Evolutionary conservation across 2,888 invertebrate genomes (phyloP), one percentile per base, ranked within the genome.

Genomic region (Blera fallax): DNA sequence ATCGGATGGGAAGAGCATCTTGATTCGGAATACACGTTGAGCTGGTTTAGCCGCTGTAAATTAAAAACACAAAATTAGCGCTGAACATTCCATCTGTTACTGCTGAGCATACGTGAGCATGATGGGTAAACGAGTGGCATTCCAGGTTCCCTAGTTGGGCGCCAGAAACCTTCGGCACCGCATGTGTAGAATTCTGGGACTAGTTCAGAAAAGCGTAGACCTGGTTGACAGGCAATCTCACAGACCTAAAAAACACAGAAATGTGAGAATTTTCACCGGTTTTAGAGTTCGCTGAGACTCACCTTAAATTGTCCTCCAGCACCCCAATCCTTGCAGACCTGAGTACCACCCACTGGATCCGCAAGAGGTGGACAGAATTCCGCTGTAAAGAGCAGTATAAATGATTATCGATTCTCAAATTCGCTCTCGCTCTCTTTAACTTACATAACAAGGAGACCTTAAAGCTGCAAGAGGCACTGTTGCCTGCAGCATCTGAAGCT

Each of bases 121-220:
- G 98, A 97, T 76, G 98, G 98, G 90, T 97, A 98, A n/a, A 97
- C 93, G 87, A 98, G 93, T 32, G 97, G 96, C 89, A 96, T 93
- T 56, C 94, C 94, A 7, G 97, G 96, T 90, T 97, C 95, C 40
- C 93, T 93, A 0, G 97, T 97, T 64, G 98, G 98, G 88, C 98
- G 94, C 99, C 99, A 99, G 92, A 98, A 97, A 45, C 99, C 99
- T 94, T 99, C 98, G 69, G 97, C 97, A n/a, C 98, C 98, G 90
- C 99, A 99, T 0, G 98, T 98, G 91, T 98, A 99, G 94, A 99
- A 99, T 88, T 97, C 96, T 0, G 99, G 98, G n/a, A 98, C 97
- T 74, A 95, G 95, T 90, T 97, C 96, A 0, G 98, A 98, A 93
- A 99, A 99, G 88, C 96, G 94, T 5, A 97, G 93, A n/a, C 97